A percentile compares a stretch with the other conserved stretches of the same genome.
These are phyloP conservation scores for Limenitis arthemis DNA, from an alignment of 2,888 invertebrate species.

Conservation along the genomic window DNA sequence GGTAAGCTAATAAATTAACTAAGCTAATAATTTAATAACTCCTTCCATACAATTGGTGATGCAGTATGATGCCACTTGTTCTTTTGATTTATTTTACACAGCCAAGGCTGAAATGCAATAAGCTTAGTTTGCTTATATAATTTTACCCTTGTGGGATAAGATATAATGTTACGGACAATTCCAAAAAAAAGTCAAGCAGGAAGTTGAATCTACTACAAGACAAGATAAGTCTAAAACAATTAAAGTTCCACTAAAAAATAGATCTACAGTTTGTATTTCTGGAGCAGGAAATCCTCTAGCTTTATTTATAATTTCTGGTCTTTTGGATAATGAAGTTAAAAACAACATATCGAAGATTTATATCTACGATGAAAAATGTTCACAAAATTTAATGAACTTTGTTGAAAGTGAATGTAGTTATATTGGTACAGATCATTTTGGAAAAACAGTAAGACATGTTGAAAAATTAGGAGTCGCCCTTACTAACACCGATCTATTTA, in stretches of 20 bases:
- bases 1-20: slow-evolving; percentile 37
- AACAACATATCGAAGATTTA: slow-evolving; percentile 47
- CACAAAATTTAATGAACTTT: slow-evolving; percentile 38
- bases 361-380: slow-evolving; percentile 42
- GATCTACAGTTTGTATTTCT: slow-evolving; percentile 45
- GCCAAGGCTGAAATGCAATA: slow-evolving; percentile 49
- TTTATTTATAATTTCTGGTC: slow-evolving; percentile 47
- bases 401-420: slow-evolving; percentile 51
- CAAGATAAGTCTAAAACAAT: neutral
- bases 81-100: slow-evolving; percentile 59
- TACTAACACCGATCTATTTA: slow-evolving; percentile 61
- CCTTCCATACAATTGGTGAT: slow-evolving; percentile 75
- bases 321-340: slow-evolving; percentile 37
- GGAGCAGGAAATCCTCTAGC: slow-evolving; percentile 46
- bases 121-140: too few species aligned
- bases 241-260: slow-evolving; percentile 28
- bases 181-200: slow-evolving; percentile 34
- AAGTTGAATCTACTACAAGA: slow-evolving; percentile 18
- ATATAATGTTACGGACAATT: slow-evolving; percentile 40
- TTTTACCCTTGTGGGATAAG: too few species aligned
- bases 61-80: slow-evolving; percentile 69
- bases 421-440: slow-evolving; percentile 36
- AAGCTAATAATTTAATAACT: too few species aligned
- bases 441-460: slow-evolving; percentile 49
- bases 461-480: slow-evolving; percentile 59